Conservation (phyloP, 2,888 invertebrate species). For the Heliconius ismenius region DNA sequence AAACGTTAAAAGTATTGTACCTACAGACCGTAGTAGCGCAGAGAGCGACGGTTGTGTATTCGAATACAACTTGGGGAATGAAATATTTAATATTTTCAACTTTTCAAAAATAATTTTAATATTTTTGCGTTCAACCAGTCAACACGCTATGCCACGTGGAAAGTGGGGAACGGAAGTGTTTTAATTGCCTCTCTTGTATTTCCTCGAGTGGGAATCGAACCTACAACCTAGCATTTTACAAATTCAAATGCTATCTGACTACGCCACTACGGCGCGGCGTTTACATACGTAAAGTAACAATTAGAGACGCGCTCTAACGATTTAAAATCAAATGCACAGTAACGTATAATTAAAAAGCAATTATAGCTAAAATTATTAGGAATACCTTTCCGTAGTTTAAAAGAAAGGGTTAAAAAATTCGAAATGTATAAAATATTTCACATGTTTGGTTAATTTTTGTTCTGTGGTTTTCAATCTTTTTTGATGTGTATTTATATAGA, state of each 20-base stretch:
- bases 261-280: not conserved
- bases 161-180: no score
- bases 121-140: no score
- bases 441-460: conserved; percentile 33
- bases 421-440: conserved; percentile 43
- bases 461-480: conserved; percentile 38
- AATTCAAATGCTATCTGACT: not conserved
- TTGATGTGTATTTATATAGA: not conserved
- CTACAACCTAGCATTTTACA: not conserved
- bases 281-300: conserved; percentile 1
- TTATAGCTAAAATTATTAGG: conserved; percentile 36
- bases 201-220: not conserved
- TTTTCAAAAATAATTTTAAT: no score
- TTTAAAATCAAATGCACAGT: conserved; percentile 3
- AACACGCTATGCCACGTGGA: no score
- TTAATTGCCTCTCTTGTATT: not conserved
- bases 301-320: conserved; percentile 15
- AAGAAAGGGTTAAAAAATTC: conserved; percentile 29
- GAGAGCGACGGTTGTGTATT: not conserved
- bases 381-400: conserved; percentile 33
- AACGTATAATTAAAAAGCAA: conserved; percentile 38
- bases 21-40: not conserved
- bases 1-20: not conserved
- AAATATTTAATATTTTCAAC: no score
- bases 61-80: not conserved